Evolutionary conservation across 2,888 invertebrate genomes (phyloP), one percentile per base, ranked within the genome.

Genomic region (Pyrrhosoma nymphula): DNA sequence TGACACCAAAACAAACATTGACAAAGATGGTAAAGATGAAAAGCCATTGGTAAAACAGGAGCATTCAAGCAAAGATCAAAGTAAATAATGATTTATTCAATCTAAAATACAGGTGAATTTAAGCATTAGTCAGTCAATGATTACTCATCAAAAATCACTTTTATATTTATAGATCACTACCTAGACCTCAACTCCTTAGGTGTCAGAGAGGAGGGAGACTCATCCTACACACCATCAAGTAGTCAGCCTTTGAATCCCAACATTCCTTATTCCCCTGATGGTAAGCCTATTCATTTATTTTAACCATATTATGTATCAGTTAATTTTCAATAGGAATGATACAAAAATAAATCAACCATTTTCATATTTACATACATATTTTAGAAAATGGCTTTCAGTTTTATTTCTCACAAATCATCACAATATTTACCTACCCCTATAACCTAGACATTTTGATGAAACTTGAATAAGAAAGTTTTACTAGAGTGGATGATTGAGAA

Each of bases 171-270:
- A 97, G 98, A 98, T 96, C 98, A 98, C 97, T 98, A 98, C 97
- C 97, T 98, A 96, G 98, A 98, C 56, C 96, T 98, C 96, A 97
- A 97, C 96, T 97, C 97, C 96, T 96, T 97, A 96, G 97, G 97
- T 96, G 97, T 97, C 97, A 97, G 97, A 96, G 97, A 97, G 95
- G 96, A 96, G 88, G 97, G 97, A 95, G 97, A 97, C 96, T 97
- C 97, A 95, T 97, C 97, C 95, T 98, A 98, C 95, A 98, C 98
- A 96, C 98, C 98, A 95, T 98, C 98, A 91, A 98, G 98, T 95
- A 98, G 98, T 96, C 98, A 98, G 97, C 99, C 99, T 30, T 97
- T 99, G 95, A 99, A 99, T 97, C 99, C 99, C 60, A 99, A 99
- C 97, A 97, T 98, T 97, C 99, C 99, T 95, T 99, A 98, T 97